These are phyloP conservation scores for Cephonodes hylas DNA, from an alignment of 2,888 invertebrate species.

Conservation along the genomic window DNA sequence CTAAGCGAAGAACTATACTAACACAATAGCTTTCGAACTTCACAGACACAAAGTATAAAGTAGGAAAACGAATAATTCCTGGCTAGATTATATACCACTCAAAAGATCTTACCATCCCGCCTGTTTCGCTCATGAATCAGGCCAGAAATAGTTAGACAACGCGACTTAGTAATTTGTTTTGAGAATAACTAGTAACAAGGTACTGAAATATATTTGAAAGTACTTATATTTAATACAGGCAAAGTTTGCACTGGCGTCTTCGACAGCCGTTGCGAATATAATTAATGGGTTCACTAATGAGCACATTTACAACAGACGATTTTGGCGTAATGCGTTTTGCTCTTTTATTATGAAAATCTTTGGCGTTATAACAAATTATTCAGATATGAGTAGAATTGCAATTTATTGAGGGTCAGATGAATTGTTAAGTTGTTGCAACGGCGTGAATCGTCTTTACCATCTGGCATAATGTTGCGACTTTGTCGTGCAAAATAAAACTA, in stretches of 20 bases:
- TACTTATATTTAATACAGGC: constrained; percentile 27
- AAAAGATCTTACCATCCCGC: too few species aligned
- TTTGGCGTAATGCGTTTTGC: constrained; percentile 2
- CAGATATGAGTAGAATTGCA: background rate
- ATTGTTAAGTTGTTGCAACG: too few species aligned
- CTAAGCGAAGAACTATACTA: too few species aligned
- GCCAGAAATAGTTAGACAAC: too few species aligned
- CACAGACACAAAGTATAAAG: too few species aligned
- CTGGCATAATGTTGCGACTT: too few species aligned
- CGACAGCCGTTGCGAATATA: constrained; percentile 68
- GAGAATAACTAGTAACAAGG: background rate
- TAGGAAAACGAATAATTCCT: too few species aligned
- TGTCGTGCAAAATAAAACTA: too few species aligned
- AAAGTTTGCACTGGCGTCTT: constrained; percentile 61
- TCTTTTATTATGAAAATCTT: background rate
- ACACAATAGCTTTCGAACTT: too few species aligned
- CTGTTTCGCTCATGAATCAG: too few species aligned
- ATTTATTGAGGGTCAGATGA: background rate
- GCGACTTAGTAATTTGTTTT: background rate
- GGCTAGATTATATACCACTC: too few species aligned
- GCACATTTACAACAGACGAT: constrained; percentile 40
- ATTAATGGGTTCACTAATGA: constrained; percentile 61
- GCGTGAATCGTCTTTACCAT: too few species aligned
- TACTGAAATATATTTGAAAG: constrained; percentile 20
- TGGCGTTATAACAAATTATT: background rate